These are phyloP conservation scores for Chelon auratus DNA, from an alignment of 2,797 vertebrate species.

Conservation along the genomic window DNA sequence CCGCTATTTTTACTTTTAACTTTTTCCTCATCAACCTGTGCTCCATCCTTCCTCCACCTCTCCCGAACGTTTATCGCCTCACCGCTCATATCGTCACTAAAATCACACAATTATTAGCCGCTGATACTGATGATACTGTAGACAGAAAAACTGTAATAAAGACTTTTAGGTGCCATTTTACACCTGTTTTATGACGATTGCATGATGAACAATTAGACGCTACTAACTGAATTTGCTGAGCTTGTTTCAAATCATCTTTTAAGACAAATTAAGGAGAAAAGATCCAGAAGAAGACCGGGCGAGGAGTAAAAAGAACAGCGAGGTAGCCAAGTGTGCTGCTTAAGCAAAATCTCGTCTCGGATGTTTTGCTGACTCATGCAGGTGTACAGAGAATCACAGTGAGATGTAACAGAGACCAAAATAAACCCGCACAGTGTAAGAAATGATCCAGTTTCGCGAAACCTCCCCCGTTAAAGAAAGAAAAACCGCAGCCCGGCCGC, in stretches of 20 bases:
- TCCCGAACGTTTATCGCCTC: no score
- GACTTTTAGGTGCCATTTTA: background rate
- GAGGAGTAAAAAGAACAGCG: conserved; percentile 11
- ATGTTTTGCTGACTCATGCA: conserved; percentile 32
- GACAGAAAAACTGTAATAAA: background rate
- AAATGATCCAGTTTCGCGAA: conserved; percentile 12
- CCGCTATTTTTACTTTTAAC: conserved; percentile 8
- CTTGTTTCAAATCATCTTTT: background rate
- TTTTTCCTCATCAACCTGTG: conserved; percentile 1
- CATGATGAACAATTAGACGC: no score
- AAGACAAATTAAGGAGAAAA: conserved; percentile 3
- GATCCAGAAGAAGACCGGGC: background rate
- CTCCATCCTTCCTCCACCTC: background rate
- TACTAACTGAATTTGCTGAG: background rate
- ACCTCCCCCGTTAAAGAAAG: conserved; percentile 11
- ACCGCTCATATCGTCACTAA: background rate
- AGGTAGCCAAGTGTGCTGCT: conserved; percentile 10
- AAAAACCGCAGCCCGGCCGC: background rate
- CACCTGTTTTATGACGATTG: background rate
- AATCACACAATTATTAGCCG: background rate
- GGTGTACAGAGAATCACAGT: conserved; percentile 4
- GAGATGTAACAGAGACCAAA: background rate
- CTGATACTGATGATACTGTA: background rate
- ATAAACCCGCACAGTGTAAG: background rate
- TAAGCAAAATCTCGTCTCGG: conserved; percentile 19